Base-by-base conservation (phyloP, 1,140 invertebrate genomes). In the Hycleus phaleratus region DNA sequence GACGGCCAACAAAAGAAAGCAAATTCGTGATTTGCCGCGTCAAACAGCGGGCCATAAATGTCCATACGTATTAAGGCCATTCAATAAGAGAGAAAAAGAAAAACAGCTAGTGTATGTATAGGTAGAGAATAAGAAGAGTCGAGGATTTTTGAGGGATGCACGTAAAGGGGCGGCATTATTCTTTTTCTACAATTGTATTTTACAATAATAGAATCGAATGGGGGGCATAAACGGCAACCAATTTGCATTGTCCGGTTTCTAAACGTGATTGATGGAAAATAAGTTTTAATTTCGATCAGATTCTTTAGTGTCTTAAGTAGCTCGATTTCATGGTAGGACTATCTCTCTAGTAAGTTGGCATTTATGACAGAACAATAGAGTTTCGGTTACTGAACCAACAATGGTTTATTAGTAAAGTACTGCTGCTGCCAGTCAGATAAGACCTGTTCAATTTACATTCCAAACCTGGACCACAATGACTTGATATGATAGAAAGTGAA, bases 361-460 rank as follows among this genome's bases (percentile, higher is more conserved):
- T 63, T 63, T 60, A 63, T 60, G 62, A 65, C 59, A 62, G 63
- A 66, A 69, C 68, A 69, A 69, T 68, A 58, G 51, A 51, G 58
- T 66, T 69, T 69, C 64, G 61, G 65, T 69, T 69, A 69, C 66
- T 58, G 64, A 63, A 57, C 59, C 49, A 69, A 70, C 68, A 70
- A 70, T 70, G 68, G 65, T 70, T 68, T 70, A 70, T 70, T 68
- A 70, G 67, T 70, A 62, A 64, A 65, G 66, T 63, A 61, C 62
- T 63, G 64, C 64, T 68, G 64, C 64, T 68, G 61, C 59, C 64
- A 63, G 57, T 49, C 52, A 68, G 68, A 69, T 69, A 68, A 69
- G 68, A 66, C 66, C 62, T 62, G 64, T 69, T 69, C 68, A 69
- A 69, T 69, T 69, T 69, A 68, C 65, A 69, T 69, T 69, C 68